Base-by-base conservation (phyloP, 2,888 invertebrate species). In the Prosopocoilus inquinatus region DNA sequence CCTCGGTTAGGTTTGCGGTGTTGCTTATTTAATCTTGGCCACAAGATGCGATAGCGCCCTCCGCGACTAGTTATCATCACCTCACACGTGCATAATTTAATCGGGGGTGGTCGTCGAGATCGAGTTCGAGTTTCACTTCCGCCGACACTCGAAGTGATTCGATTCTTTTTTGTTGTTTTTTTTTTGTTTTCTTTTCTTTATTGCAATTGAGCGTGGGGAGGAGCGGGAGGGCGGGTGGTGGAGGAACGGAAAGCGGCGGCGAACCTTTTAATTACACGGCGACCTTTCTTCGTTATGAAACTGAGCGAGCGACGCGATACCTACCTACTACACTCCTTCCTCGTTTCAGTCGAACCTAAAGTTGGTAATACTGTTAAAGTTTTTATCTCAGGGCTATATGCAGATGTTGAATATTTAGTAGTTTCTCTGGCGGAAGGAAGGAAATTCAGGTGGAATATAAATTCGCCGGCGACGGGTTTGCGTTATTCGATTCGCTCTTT, bases 241-340 rank as follows among this genome's bases (percentile, higher is more conserved):
- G 62, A 67, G 65, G 60, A 63, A 53, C 41, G 13, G n/a, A n/a
- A n/a, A n/a, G n/a, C n/a, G n/a, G n/a, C n/a, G n/a, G n/a, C 62
- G 59, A 64, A 57, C 62, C 61, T 67, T 68, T 68, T 68, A 67
- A 68, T 68, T 68, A 68, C 65, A 59, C 20, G 20, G 20, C 20
- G 20, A 64, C 66, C 67, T 66, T 68, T 67, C 68, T 68, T 65
- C 67, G 62, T 68, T 68, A 67, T 61, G 67, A 66, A 45, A 46
- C 39, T 38, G 47, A 33, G 45, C 13, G 47, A 33, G 45, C 13
- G 44, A 35, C 13, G 9, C 16, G n/a, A 38, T 20, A 33, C 11
- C 28, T 12, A n/a, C n/a, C n/a, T 12, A 38, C 3, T 12, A 13
- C 13, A 38, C n/a, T 45, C 15, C 12, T 45, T 20, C 46, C 15